Evolutionary conservation across 2,113 vertebrate species (phyloP), one percentile per base, ranked within the genome.

Genomic region (Malurus melanocephalus): DNA sequence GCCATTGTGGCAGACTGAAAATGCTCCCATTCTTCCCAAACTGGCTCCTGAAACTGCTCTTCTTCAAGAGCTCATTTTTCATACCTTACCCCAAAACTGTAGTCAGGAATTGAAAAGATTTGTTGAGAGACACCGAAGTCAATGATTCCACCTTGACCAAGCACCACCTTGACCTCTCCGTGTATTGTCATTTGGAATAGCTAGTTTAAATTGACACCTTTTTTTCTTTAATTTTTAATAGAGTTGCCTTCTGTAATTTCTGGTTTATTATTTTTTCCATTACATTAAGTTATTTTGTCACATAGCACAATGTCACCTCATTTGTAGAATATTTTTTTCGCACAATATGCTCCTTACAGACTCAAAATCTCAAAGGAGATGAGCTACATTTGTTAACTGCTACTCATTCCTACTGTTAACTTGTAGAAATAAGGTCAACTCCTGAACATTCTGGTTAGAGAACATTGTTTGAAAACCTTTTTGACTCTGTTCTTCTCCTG

Each of bases 181-280:
- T 42, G 21, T 43, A 28, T 46, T 26, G 6, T 30, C 16, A 14
- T 72, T 64, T 40, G 7, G 11, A 71, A 68, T 3, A 68, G 2
- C 2, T 71, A 13, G 5, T 4, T 56, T 82, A n/a, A 67, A 79
- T 38, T 9, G 0, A 5, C 7, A 40, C 2, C 19, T 10, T 46
- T 3, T 7, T 69, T 80, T 71, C 14, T 61, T 6, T 57, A 59
- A 24, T n/a, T 89, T 62, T 75, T 13, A 67, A 42, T 19, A 42
- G 22, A 67, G 56, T 46, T 81, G 7, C 6, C 28, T 68, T 60
- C 21, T 38, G 11, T 38, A 30, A 48, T 61, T 46, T 60, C 3
- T 7, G 28, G 24, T 77, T 40, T 35, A 19, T 10, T 49, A 17
- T 32, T 55, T 67, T 89, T 85, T 33, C 9, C 7, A 6, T 24